These are phyloP conservation scores for Drosophila trapezifrons DNA, from an alignment of 1,140 invertebrate genomes.

Conservation along the genomic window DNA sequence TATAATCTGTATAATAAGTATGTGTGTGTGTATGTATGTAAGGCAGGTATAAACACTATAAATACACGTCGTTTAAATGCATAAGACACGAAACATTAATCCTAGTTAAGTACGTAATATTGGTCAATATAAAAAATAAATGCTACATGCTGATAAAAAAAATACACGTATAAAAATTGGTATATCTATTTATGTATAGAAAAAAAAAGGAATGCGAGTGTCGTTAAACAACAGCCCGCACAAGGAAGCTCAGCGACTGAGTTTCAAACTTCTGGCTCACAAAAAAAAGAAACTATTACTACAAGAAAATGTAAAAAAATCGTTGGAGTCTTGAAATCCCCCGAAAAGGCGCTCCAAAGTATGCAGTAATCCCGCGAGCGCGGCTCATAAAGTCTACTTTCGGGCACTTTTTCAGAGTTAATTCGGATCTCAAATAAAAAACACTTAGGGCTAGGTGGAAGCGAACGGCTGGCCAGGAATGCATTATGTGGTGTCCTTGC, in stretches of 20 bases:
- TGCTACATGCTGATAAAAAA: slow-evolving; percentile 23
- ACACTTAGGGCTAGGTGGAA: slow-evolving; percentile 12
- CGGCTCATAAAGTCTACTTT: too few species aligned
- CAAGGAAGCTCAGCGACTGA: slow-evolving; percentile 71
- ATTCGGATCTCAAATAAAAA: slow-evolving; percentile 14
- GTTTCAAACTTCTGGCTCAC: slow-evolving; percentile 56
- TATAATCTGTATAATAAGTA: slow-evolving; percentile 27
- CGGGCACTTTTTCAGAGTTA: neutral
- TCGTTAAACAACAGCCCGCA: slow-evolving; percentile 69
- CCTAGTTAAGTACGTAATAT: slow-evolving; percentile 37
- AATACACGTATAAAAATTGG: slow-evolving; percentile 15
- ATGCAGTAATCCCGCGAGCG: too few species aligned
- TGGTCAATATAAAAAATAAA: slow-evolving; percentile 36
- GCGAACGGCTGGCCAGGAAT: slow-evolving; percentile 42
- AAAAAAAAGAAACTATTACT: slow-evolving; percentile 4
- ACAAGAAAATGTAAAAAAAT: slow-evolving; percentile 28
- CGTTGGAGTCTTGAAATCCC: too few species aligned
- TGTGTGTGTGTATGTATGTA: slow-evolving; percentile 13
- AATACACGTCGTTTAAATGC: slow-evolving; percentile 49
- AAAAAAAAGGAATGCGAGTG: slow-evolving; percentile 44
- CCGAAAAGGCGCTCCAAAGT: too few species aligned
- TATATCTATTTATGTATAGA: neutral
- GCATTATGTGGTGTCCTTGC: slow-evolving; percentile 26
- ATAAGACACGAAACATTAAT: slow-evolving; percentile 5
- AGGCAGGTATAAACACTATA: slow-evolving; percentile 39